Base-by-base conservation (phyloP, 1,140 invertebrate species). In the Colletes gigas region DNA sequence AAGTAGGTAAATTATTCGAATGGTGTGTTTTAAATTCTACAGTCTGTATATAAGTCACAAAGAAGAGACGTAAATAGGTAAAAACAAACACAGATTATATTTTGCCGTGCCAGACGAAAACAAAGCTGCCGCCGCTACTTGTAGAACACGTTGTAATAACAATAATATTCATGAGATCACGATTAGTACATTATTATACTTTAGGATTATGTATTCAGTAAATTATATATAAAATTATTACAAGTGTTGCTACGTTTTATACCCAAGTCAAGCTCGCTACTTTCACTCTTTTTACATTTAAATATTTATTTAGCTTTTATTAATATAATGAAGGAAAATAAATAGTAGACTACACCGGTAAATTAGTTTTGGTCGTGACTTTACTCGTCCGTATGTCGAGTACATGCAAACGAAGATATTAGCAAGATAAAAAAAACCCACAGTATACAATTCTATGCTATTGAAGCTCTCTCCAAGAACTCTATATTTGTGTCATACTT, bases 81-180 rank as follows among this genome's bases (percentile, higher is more conserved):
- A 70, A 66, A 73, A 30, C 21, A 65, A 73, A 55, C 9, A 65
- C 69, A 19, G 55, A 78, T 30, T 90, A 90, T 90, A 89, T 90
- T 89, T 90, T 89, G 83, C 86, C 89, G 88, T 90, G 86, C 86
- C 88, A 90, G 88, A 89, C n/a, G 80, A 89, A 89, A 88, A 84
- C 81, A 19, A 84, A 88, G 88, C 84, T 91, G 89, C 84, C 88
- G 88, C 85, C 83, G 87, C 81, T 91, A 88, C 73, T 89, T 83
- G 81, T 89, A 86, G 83, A 88, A 71, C 68, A 74, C 68, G 66
- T 86, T 83, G 76, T 86, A 86, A 83, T 86, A 80, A 86, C 62
- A 84, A 86, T 72, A 72, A 87, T 80, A 82, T 80, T 68, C 52
- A 80, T 65, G 77, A 79, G 72, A 86, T 55, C 68, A 70, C 71